Conservation (phyloP, 2,888 invertebrate species). For the Poecilus cupreus region DNA sequence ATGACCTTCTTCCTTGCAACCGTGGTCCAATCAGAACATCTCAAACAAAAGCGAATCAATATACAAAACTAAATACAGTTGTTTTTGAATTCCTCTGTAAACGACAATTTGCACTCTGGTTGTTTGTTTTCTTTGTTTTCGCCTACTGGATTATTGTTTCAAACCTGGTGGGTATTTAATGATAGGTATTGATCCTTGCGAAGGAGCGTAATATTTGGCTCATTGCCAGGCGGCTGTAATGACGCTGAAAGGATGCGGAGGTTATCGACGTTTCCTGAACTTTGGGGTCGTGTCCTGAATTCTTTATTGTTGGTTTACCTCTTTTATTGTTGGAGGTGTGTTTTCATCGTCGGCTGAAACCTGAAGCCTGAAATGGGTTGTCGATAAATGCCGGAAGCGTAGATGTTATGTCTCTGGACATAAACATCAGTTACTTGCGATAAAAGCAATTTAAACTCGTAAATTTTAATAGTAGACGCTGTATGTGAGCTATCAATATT, state of each 20-base stretch:
- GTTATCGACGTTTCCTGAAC: conserved; percentile 6
- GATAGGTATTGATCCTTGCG: not conserved
- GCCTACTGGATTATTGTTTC: no score
- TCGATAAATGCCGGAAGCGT: conserved; percentile 2
- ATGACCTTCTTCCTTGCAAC: conserved; percentile 59
- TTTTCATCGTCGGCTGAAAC: not conserved
- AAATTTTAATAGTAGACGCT: no score
- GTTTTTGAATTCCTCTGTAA: conserved; percentile 32
- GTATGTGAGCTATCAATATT: no score
- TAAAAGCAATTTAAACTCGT: not conserved
- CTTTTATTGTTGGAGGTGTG: not conserved
- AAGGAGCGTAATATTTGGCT: not conserved
- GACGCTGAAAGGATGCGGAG: not conserved
- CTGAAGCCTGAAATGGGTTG: conserved; percentile 14
- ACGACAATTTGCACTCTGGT: not conserved
- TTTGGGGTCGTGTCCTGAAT: not conserved
- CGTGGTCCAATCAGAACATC: conserved; percentile 43
- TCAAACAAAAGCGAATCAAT: conserved; percentile 36
- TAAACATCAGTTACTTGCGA: not conserved
- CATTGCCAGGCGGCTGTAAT: not conserved
- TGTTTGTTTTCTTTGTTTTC: no score
- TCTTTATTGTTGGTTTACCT: not conserved
- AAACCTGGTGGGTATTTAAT: not conserved
- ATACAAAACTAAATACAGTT: conserved; percentile 55
- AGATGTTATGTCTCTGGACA: not conserved